These are phyloP conservation scores for Exaiptasia diaphana DNA, from an alignment of 64 coral and sea anemone genomes.

Conservation along the genomic window DNA sequence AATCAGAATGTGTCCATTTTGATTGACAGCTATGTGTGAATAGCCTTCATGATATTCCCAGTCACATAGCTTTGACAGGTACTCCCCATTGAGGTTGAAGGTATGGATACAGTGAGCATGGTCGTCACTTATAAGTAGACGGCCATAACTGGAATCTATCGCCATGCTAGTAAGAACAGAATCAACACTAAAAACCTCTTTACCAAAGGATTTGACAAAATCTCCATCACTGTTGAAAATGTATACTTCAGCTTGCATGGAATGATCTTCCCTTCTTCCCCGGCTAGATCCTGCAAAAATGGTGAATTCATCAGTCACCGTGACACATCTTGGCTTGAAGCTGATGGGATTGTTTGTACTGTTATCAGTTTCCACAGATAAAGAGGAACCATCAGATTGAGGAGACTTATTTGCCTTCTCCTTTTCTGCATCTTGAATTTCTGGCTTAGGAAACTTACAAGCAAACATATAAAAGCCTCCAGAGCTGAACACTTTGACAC, in stretches of 20 bases:
- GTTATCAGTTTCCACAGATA: no score
- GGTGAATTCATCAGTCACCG: neutral
- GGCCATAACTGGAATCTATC: neutral
- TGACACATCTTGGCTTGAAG: conserved; percentile 6
- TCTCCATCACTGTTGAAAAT: neutral
- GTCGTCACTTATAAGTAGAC: conserved; percentile 10
- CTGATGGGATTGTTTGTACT: neutral
- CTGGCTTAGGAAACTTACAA: neutral
- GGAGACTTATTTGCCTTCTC: no score
- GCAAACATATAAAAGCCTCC: neutral
- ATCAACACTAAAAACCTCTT: neutral
- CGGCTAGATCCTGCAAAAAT: neutral
- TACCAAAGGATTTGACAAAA: neutral
- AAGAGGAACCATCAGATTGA: neutral
- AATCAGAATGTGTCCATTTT: neutral
- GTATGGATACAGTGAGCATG: conserved; percentile 6
- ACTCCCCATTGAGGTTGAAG: neutral
- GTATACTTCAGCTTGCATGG: neutral
- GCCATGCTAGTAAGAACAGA: conserved; percentile 22
- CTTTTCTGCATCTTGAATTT: neutral
- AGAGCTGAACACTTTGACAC: neutral
- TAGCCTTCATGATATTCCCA: conserved; percentile 29
- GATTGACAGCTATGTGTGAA: conserved; percentile 9
- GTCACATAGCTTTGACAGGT: neutral
- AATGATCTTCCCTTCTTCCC: conserved; percentile 10